Evolutionary conservation across 2,888 invertebrate species (phyloP), one percentile per base, ranked within the genome.

Genomic region (Heliconius ethilla): DNA sequence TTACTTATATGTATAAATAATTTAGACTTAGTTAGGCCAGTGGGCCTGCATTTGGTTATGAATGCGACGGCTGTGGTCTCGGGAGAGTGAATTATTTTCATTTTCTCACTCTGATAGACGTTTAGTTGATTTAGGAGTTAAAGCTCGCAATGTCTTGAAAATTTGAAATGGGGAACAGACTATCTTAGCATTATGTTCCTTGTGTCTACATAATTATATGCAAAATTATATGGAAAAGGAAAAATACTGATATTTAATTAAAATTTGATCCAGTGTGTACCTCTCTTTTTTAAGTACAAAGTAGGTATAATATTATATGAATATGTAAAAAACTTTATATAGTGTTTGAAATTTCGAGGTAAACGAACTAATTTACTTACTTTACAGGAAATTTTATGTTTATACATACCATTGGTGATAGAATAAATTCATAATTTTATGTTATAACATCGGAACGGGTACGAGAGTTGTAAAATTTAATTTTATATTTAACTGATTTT

Each of bases 321-420:
- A n/a, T 59, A 11, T 59, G 0, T n/a, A 59, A 59, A 4, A 11
- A 59, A n/a, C 22, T 66, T 10, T 11, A 63, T 63, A 63, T 59
- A n/a, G 11, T 11, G 59, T n/a, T 59, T 63, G 25, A 33, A 33
- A 66, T 33, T 66, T 66, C 10, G 18, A 33, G 33, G 33, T 66
- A 66, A 66, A 66, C 66, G 1, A 33, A 33, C 29, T 37, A 67
- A 67, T 67, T 67, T n/a, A 67, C 25, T 67, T n/a, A 67, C 25
- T n/a, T 37, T 37, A 67, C 37, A 37, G 37, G 5, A 37, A n/a
- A 37, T 22, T 67, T 67, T 37, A 63, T 66, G 25, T 66, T 66
- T 18, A 66, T 29, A 18, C 18, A 66, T 29, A 18, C 18, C 65
- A 22, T n/a, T 65, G 22, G 66, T 66, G 33, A 66, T 18, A 66